These are phyloP conservation scores for Uromys caudimaculatus DNA, from an alignment of 2,797 vertebrate genomes.

Conservation along the genomic window DNA sequence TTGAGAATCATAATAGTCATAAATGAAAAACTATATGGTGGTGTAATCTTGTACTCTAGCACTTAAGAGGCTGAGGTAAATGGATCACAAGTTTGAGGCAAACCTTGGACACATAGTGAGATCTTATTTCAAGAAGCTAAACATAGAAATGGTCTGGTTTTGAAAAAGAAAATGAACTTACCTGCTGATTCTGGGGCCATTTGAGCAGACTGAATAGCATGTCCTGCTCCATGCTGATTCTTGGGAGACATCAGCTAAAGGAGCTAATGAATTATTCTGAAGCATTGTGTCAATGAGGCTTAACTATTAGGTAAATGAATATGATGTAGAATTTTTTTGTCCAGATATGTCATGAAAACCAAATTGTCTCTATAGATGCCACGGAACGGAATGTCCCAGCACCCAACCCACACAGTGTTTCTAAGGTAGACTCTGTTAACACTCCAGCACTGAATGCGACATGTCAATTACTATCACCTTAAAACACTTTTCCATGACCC, in stretches of 20 bases:
- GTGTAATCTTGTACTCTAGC: background rate
- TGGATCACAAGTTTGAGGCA: background rate
- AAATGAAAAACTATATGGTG: background rate
- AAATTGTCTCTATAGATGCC: background rate
- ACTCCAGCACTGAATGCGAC: background rate
- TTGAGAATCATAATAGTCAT: background rate
- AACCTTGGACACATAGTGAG: background rate
- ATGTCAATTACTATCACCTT: background rate
- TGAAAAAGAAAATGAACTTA: background rate
- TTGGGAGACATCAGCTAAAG: background rate
- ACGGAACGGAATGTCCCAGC: background rate
- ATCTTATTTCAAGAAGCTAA: background rate
- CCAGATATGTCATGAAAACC: background rate
- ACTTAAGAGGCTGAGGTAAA: background rate
- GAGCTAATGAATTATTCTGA: background rate
- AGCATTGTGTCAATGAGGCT: background rate
- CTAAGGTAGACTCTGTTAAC: background rate
- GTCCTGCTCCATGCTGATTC: background rate
- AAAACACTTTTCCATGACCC: background rate
- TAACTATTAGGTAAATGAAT: constrained; percentile 14
- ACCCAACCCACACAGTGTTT: background rate
- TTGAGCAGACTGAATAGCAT: background rate
- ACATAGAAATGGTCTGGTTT: background rate
- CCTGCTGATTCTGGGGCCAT: background rate
- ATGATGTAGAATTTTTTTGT: background rate